phyloP scores from a whole-genome alignment of 2,113 vertebrate species.

The Callaeas wilsoni region DNA sequence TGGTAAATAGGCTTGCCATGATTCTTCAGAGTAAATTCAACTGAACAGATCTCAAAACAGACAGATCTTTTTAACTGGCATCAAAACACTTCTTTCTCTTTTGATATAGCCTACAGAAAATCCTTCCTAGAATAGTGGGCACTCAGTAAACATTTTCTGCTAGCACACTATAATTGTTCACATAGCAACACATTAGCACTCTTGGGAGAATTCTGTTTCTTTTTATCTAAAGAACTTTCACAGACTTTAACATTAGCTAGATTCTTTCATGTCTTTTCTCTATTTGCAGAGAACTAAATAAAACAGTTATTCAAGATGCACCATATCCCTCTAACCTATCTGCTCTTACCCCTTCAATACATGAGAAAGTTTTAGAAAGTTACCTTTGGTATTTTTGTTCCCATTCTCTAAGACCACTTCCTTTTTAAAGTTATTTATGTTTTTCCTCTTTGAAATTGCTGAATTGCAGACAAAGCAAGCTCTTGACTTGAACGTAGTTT shows the following conservation, averaged over 20 bases:
- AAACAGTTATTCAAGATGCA: constrained; percentile 41
- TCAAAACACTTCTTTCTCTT: constrained; percentile 32
- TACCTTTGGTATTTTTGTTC: constrained; percentile 51
- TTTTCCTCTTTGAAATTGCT: not conserved
- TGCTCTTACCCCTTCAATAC: constrained; percentile 7
- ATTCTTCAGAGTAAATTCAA: not conserved
- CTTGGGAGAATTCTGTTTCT: constrained; percentile 48
- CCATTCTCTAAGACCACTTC: not conserved
- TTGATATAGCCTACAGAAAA: constrained; percentile 23
- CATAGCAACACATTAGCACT: constrained; percentile 55
- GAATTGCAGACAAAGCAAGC: constrained; percentile 21
- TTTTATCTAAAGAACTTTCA: constrained; percentile 42
- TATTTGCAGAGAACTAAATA: constrained; percentile 37
- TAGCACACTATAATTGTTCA: constrained; percentile 29
- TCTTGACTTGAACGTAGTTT: constrained; percentile 32
- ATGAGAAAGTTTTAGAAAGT: constrained; percentile 45
- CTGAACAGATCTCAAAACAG: not conserved
- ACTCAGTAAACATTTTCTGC: constrained; percentile 23
- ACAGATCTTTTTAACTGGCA: constrained; percentile 17
- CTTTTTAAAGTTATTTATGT: constrained; percentile 34
- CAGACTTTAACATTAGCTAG: constrained; percentile 30
- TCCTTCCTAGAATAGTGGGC: not conserved
- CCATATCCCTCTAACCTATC: constrained; percentile 16
- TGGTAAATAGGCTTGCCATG: not conserved
- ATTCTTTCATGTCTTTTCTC: constrained; percentile 37